phyloP scores from a whole-genome alignment of 2,113 vertebrate genomes.

The Jacana jacana region DNA sequence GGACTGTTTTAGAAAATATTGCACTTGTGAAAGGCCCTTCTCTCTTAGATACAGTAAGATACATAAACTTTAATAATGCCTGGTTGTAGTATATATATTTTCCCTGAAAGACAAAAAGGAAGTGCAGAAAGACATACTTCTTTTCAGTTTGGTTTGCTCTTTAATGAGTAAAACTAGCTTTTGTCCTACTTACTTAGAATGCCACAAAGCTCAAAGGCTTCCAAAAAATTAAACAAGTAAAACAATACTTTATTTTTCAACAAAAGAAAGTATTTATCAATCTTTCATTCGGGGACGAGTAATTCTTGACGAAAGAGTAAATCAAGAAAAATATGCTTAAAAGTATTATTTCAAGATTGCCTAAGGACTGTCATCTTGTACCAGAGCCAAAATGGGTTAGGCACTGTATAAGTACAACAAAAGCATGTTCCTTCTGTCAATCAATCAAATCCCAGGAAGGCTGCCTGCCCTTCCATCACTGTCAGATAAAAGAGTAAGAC shows the following conservation, averaged over 20 bases:
- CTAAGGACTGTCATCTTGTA: background rate
- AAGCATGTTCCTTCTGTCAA: background rate
- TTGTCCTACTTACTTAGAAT: background rate
- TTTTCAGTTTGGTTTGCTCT: background rate
- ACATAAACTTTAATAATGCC: background rate
- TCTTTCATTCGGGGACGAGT: background rate
- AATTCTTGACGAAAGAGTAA: background rate
- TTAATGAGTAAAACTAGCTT: background rate
- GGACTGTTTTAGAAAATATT: background rate
- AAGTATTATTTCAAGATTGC: background rate
- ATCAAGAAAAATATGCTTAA: background rate
- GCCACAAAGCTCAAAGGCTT: background rate
- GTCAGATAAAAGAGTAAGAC: background rate
- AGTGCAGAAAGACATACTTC: background rate
- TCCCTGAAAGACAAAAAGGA: background rate
- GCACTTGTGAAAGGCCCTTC: background rate
- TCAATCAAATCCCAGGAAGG: background rate
- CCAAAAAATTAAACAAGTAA: background rate
- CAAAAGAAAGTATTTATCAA: background rate
- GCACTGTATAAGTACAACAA: background rate
- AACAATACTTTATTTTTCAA: background rate
- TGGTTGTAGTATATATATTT: background rate
- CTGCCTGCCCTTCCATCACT: background rate
- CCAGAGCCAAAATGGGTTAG: background rate
- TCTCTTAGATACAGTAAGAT: background rate